These are phyloP conservation scores for Mormoops blainvillei DNA, from an alignment of 2,113 vertebrate genomes.

Conservation along the genomic window DNA sequence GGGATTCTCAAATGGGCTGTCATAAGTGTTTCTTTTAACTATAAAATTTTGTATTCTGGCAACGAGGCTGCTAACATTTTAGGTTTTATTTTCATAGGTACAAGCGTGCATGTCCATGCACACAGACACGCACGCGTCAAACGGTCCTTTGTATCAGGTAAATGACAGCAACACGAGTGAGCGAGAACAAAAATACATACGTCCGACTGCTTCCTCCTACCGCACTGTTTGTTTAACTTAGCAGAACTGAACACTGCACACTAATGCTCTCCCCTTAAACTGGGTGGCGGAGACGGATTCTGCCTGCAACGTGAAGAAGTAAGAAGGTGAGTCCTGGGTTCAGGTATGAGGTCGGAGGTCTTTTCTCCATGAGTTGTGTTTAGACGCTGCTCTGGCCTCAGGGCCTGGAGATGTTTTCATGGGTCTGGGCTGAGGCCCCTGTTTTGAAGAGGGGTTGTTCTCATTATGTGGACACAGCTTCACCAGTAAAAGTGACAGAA, in stretches of 20 bases:
- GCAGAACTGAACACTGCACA: background rate
- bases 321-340: rapidly evolving
- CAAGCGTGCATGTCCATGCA: no score
- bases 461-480: background rate
- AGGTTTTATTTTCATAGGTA: background rate
- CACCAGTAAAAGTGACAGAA: background rate
- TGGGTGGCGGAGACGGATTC: background rate
- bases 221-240: background rate
- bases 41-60: background rate
- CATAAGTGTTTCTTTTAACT: background rate
- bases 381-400: background rate
- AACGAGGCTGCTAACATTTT: background rate
- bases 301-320: no score
- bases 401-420: rapidly evolving
- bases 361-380: rapidly evolving
- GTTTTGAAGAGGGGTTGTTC: background rate
- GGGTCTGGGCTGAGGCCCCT: background rate
- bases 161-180: background rate
- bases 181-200: background rate
- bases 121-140: background rate
- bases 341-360: rapidly evolving
- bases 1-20: background rate
- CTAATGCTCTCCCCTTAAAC: background rate
- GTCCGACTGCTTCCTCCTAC: background rate
- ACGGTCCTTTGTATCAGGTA: background rate